These are phyloP conservation scores for Acrocyrtus sp. DNA, from an alignment of 2,888 invertebrate genomes.

Conservation along the genomic window DNA sequence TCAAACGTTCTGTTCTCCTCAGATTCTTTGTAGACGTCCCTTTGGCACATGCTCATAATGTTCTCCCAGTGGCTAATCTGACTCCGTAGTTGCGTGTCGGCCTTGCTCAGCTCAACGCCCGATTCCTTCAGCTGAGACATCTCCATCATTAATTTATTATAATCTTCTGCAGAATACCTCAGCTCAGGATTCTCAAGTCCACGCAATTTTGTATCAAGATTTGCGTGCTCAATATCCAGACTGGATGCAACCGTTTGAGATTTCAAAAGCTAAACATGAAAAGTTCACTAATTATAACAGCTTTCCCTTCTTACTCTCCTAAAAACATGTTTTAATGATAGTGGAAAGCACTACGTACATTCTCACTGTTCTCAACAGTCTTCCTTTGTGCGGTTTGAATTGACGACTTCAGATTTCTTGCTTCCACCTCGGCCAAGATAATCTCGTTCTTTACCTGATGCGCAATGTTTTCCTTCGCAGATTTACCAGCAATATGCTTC, in stretches of 20 bases:
- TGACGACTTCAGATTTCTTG: constrained; percentile 7
- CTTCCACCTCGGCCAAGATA: constrained; percentile 7
- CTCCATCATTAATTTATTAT: not conserved
- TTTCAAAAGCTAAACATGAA: constrained; percentile 8
- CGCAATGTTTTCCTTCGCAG: constrained; percentile 14
- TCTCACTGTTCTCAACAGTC: not conserved
- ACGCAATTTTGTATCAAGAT: not conserved
- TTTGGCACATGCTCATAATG: constrained; percentile 26
- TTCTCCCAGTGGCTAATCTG: constrained; percentile 44
- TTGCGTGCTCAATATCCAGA: constrained; percentile 12
- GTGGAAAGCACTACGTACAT: constrained; percentile 5
- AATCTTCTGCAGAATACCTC: not conserved
- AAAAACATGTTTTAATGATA: not conserved
- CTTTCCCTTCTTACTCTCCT: not conserved
- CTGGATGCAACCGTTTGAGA: constrained; percentile 12
- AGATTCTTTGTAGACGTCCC: constrained; percentile 7
- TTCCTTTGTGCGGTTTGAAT: not conserved
- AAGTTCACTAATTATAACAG: not conserved
- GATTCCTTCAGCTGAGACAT: constrained; percentile 31
- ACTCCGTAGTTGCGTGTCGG: constrained; percentile 22
- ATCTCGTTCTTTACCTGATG: constrained; percentile 5
- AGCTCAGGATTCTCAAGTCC: constrained; percentile 16
- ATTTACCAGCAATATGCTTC: constrained; percentile 24
- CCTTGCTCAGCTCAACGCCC: constrained; percentile 15
- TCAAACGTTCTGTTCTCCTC: constrained; percentile 34